A percentile compares a stretch with the other conserved stretches of the same genome.
Evolutionary conservation across 2,888 invertebrate species (phyloP).

Genomic region (Formica aserva): DNA sequence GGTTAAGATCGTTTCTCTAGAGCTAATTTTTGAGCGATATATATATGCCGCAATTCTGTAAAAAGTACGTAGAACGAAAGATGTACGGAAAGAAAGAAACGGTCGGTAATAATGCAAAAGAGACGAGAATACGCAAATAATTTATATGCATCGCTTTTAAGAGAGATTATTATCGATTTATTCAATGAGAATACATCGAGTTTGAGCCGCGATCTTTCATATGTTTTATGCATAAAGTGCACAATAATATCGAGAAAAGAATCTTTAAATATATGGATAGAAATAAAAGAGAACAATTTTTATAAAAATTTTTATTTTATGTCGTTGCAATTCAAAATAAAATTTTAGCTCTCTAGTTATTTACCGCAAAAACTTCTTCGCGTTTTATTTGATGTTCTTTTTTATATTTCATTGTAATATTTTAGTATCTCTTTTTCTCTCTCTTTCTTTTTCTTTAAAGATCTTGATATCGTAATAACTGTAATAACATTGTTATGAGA

Average conservation of each 20-base stretch:
- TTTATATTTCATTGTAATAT: not conserved
- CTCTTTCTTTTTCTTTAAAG: not conserved
- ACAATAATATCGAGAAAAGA: not conserved
- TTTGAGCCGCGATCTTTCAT: not conserved
- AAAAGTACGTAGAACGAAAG: not conserved
- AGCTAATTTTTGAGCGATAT: not conserved
- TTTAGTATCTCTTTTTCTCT: not conserved
- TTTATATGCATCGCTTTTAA: slow-evolving; percentile 19
- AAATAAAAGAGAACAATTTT: not conserved
- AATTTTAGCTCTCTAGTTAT: not conserved
- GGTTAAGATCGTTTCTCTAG: slow-evolving; percentile 23
- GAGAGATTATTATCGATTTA: slow-evolving; percentile 2
- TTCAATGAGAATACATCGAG: not conserved
- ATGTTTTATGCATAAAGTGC: not conserved
- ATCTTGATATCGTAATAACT: not conserved
- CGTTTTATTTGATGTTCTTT: not conserved
- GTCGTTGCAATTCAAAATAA: not conserved
- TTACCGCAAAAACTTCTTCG: not conserved
- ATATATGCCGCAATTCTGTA: not conserved
- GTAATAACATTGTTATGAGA: not conserved
- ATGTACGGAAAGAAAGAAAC: not conserved
- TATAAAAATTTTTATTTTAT: not conserved
- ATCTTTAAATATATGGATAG: not conserved
- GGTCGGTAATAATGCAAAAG: not conserved
- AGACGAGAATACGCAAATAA: not conserved